A percentile compares a stretch with the other conserved stretches of the same genome.
These are phyloP conservation scores for Falco naumanni DNA, from an alignment of 2,797 vertebrate species.

Conservation along the genomic window DNA sequence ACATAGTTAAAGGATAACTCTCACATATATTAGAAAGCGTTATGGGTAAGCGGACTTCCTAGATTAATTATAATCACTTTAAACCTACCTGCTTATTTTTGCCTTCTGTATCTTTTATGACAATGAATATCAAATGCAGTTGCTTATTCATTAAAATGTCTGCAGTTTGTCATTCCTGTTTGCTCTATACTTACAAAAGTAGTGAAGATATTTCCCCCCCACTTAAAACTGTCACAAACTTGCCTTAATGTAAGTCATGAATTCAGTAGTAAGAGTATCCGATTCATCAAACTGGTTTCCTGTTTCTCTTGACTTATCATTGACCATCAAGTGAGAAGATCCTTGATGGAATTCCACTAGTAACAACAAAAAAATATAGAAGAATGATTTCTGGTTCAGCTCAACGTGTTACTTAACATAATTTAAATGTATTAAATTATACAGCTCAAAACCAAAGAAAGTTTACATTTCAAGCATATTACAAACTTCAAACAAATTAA, in stretches of 20 bases:
- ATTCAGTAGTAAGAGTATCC: slow-evolving; percentile 80
- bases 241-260: slow-evolving; percentile 89
- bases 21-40: background rate
- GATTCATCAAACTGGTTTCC: slow-evolving; percentile 79
- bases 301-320: slow-evolving; percentile 78
- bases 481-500: background rate
- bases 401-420: background rate
- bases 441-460: background rate
- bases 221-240: slow-evolving; percentile 31
- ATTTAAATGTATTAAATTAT: background rate
- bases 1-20: background rate
- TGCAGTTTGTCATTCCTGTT: background rate
- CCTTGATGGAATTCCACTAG: slow-evolving; percentile 75
- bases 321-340: slow-evolving; percentile 45
- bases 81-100: background rate
- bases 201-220: background rate
- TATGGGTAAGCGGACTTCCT: background rate
- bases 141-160: background rate
- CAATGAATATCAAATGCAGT: background rate
- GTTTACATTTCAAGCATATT: background rate
- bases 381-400: background rate
- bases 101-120: background rate
- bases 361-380: background rate
- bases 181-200: background rate
- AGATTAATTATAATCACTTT: background rate